Conservation (phyloP, 2,113 vertebrate species). For the Balaenoptera acutorostrata region DNA sequence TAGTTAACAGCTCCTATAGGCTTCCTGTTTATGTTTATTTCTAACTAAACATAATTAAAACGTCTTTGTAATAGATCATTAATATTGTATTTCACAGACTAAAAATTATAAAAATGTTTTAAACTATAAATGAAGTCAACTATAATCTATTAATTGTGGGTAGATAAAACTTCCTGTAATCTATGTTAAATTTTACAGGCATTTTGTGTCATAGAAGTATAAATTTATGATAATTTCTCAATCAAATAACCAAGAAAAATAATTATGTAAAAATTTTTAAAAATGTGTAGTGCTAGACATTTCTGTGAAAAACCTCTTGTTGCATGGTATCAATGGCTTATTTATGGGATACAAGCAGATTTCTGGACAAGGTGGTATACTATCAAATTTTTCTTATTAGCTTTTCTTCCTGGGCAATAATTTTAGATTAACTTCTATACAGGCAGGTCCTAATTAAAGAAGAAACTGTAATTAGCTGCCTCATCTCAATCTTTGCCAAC, state of each 20-base stretch:
- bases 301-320: neutral
- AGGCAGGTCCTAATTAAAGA: neutral
- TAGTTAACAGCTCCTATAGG: neutral
- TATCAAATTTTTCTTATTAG: conserved; percentile 26
- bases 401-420: neutral
- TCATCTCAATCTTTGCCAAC: neutral
- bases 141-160: neutral
- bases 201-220: neutral
- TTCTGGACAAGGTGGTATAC: neutral
- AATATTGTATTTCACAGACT: neutral
- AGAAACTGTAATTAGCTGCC: conserved; percentile 41
- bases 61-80: neutral
- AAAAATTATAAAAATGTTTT: neutral
- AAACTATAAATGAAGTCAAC: neutral
- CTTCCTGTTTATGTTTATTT: neutral
- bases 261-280: neutral
- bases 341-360: neutral
- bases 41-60: neutral
- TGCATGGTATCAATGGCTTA: neutral
- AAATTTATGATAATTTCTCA: neutral
- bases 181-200: neutral
- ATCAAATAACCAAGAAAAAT: neutral
- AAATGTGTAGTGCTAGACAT: neutral
- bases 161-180: neutral
- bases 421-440: neutral